phyloP scores from a whole-genome alignment of 1,140 invertebrate genomes.

The Telenomus remus region DNA sequence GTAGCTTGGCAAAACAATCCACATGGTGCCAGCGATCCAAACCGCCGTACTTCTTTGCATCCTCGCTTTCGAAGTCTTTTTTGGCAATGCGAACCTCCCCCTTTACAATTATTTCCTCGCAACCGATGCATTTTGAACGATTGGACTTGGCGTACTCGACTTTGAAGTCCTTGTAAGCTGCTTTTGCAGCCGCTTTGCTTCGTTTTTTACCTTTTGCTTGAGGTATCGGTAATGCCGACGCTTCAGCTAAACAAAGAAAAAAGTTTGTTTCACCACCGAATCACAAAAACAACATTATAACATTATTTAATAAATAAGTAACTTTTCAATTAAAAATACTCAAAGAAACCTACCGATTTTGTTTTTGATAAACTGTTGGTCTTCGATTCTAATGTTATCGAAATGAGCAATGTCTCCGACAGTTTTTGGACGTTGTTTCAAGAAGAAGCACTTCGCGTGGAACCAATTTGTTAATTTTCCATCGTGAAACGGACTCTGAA shows the following conservation, averaged over 20 bases:
- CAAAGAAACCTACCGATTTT: constrained; percentile 79
- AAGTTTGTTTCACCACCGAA: background rate
- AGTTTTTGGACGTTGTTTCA: constrained; percentile 83
- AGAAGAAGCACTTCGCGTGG: constrained; percentile 92
- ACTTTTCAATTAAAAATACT: background rate
- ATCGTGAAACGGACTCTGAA: constrained; percentile 92
- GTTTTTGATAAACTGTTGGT: constrained; percentile 89
- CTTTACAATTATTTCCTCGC: constrained; percentile 91
- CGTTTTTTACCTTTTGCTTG: constrained; percentile 73
- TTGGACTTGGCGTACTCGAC: constrained; percentile 94
- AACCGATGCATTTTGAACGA: constrained; percentile 87
- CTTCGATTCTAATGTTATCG: constrained; percentile 87
- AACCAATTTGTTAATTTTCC: constrained; percentile 93
- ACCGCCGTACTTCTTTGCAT: constrained; percentile 87
- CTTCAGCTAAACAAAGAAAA: constrained; percentile 34
- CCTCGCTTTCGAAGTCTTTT: constrained; percentile 89
- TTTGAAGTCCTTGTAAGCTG: constrained; percentile 81
- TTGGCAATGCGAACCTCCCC: constrained; percentile 88
- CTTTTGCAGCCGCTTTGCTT: constrained; percentile 48
- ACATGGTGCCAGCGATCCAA: constrained; percentile 92
- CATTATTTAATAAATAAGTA: constrained; percentile 6
- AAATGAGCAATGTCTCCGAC: constrained; percentile 89
- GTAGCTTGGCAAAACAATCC: constrained; percentile 91
- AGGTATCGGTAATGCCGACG: constrained; percentile 12
- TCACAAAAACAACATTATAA: constrained; percentile 1